Evolutionary conservation across 2,113 vertebrate genomes (phyloP), one percentile per base, ranked within the genome.

Genomic region (Rhadina sibilatrix): DNA sequence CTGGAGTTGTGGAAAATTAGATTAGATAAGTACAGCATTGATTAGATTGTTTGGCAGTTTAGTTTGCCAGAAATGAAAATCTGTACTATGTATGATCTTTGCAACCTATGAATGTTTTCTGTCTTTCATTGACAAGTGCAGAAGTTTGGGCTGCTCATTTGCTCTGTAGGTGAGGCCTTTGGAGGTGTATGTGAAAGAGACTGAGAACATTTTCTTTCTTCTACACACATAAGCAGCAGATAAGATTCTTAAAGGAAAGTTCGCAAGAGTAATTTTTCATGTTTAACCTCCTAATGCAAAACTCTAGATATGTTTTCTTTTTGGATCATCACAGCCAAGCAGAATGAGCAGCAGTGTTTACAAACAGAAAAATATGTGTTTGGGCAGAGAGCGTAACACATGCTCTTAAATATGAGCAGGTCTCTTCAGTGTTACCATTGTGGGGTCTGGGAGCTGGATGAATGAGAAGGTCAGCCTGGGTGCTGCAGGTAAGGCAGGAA

Each of bases 381-480:
- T 80, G 74, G 59, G 71, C 76, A 83, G 38, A 59, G 52, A 63
- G 84, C 37, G 12, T 69, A 74, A 69, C 33, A 44, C 0, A 0
- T 82, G 63, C 63, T 38, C 46, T 65, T 83, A 78, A 70, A 69
- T 30, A 17, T 3, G 30, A 38, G 54, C 33, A 22, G 23, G 9
- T 81, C 35, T 89, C 68, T 66, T n/a, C 8, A 46, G 30, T 27
- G 47, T 50, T 77, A 76, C 59, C 27, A 5, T 22, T 23, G 44
- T n/a, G 27, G 31, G 42, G 30, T 53, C 64, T 3, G 3, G 13
- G 47, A n/a, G 11, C 0, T 0, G 57, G 10, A n/a, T 10, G 31
- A 37, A 10, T 54, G 10, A 64, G 77, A 35, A 28, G 25, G 10
- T 35, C 57, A 22, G 60, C 31, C 33, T 17, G 49, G 33, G 24